Evolutionary conservation across 2,888 invertebrate genomes (phyloP), one percentile per base, ranked within the genome.

Genomic region (Marronus borbonicus): DNA sequence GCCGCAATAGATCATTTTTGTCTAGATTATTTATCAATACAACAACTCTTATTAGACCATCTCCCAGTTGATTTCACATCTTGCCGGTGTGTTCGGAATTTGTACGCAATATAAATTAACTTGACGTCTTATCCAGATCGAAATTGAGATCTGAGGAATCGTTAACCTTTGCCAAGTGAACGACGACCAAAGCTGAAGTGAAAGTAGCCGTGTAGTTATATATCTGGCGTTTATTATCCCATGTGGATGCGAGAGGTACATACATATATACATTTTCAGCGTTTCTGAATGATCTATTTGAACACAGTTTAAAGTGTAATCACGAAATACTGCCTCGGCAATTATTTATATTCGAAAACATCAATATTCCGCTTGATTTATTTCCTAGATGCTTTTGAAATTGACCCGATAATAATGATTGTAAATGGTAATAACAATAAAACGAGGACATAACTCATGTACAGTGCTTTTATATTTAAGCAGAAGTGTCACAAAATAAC

Each of bases 91-190:
- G 44, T 55, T 55, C 17, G 17, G n/a, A 17, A 39, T 65, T 65
- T 65, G 36, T 68, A 44, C 39, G 72, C 60, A 72, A 60, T 44
- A 72, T 72, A 72, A 72, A 72, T 72, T 72, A 72, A 60, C 39
- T 20, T 39, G 60, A 72, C 72, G 44, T 72, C 60, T 72, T 36
- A n/a, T 72, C 60, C 58, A 72, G 72, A 72, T 60, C 60, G 60
- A 52, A 72, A 72, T 72, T 58, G 72, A 72, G 72, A 72, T 72
- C 60, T 72, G 8, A 60, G 39, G 39, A 60, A 72, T 72, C 72
- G 72, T 72, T 72, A 72, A 72, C 72, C 72, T 72, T 72, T 72
- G 72, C 60, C 31, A 31, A 17, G 68, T 49, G 68, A 60, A 60
- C 17, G 20, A n/a, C 68, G 20, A 24, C 12, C 55, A 24, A 50